Conservation (phyloP, 30 jellyfish, hydroid and myxozoan species). For the Haliclystus octoradiatus region DNA sequence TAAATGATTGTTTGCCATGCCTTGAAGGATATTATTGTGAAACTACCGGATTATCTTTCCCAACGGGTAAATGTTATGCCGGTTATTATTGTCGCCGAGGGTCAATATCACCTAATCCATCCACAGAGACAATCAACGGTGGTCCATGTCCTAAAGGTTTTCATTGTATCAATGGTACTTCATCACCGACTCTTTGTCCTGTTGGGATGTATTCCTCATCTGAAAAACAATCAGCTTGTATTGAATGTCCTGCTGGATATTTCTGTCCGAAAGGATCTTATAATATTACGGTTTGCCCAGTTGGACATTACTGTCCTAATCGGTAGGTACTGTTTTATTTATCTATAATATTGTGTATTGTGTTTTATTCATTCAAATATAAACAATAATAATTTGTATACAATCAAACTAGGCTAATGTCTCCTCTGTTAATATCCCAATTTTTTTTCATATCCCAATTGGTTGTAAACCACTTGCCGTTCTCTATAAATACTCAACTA, state of each 20-base stretch:
- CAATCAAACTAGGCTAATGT: no score
- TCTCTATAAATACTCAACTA: no score
- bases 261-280: slow-evolving; percentile 62
- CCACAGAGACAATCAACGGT: slow-evolving; percentile 32
- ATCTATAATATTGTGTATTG: neutral
- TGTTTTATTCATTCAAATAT: no score
- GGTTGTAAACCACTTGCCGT: no score
- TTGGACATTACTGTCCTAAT: slow-evolving; percentile 86
- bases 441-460: no score
- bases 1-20: slow-evolving; percentile 53
- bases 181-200: slow-evolving; percentile 49
- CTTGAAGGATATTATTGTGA: slow-evolving; percentile 73
- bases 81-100: slow-evolving; percentile 86
- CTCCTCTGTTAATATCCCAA: no score
- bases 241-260: slow-evolving; percentile 67
- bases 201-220: slow-evolving; percentile 69
- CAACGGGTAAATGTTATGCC: slow-evolving; percentile 68
- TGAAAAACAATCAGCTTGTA: slow-evolving; percentile 47
- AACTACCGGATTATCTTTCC: slow-evolving; percentile 68
- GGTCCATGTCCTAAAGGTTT: slow-evolving; percentile 89
- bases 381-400: no score
- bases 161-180: slow-evolving; percentile 54
- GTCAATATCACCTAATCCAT: slow-evolving; percentile 50
- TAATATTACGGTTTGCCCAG: slow-evolving; percentile 50
- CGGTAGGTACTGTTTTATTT: slow-evolving; percentile 29